phyloP scores from a whole-genome alignment of 1,140 invertebrate genomes.

The Procambarus virginalis region DNA sequence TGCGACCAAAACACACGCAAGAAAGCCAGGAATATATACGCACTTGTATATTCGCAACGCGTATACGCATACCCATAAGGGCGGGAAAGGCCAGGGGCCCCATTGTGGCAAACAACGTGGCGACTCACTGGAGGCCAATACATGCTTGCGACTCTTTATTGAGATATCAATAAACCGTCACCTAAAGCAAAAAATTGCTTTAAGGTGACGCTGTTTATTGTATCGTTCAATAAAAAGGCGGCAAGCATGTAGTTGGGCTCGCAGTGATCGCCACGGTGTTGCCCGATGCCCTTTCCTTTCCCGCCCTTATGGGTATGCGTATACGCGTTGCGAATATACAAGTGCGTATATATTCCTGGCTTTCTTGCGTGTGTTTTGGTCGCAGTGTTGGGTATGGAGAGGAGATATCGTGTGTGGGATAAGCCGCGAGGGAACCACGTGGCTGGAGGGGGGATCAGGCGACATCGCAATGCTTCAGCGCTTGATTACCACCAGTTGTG shows the following conservation, averaged over 20 bases:
- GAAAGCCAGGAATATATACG: background rate
- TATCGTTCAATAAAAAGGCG: too few species aligned
- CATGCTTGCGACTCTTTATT: too few species aligned
- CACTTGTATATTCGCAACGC: background rate
- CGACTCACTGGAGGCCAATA: too few species aligned
- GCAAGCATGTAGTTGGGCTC: too few species aligned
- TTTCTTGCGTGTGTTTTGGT: background rate
- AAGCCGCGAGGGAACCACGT: background rate
- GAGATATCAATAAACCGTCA: too few species aligned
- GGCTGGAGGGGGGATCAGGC: background rate
- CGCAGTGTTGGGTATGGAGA: background rate
- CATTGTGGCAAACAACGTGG: too few species aligned
- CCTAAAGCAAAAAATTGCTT: too few species aligned
- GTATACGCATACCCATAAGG: background rate
- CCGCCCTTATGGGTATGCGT: background rate
- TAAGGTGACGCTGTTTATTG: too few species aligned
- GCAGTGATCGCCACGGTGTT: too few species aligned
- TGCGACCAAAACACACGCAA: background rate
- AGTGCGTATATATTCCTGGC: background rate
- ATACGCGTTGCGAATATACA: background rate
- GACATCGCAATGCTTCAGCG: background rate
- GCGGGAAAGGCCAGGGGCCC: background rate
- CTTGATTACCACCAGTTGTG: background rate
- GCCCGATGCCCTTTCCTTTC: background rate
- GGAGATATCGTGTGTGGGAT: background rate